These are phyloP conservation scores for Tigriopus japonicus DNA, from an alignment of 1,140 invertebrate genomes.

Conservation along the genomic window DNA sequence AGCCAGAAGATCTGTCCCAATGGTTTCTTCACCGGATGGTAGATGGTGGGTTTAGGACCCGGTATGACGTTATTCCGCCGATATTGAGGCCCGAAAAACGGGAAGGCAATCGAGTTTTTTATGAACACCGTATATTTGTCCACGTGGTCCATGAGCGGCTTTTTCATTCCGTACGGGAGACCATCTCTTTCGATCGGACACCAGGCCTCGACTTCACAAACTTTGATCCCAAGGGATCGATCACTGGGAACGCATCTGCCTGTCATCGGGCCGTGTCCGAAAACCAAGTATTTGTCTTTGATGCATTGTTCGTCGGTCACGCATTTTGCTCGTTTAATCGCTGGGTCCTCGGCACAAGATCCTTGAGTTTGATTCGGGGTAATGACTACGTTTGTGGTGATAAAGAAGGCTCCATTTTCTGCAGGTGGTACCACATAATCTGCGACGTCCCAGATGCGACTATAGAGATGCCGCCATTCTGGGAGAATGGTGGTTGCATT, in stretches of 20 bases:
- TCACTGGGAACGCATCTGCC: slow-evolving; percentile 25
- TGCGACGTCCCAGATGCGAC: slow-evolving; percentile 31
- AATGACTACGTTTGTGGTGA: slow-evolving; percentile 34
- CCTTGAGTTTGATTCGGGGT: slow-evolving; percentile 29
- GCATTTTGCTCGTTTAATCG: slow-evolving; percentile 17
- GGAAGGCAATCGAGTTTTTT: slow-evolving; percentile 35
- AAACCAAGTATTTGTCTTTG: not conserved
- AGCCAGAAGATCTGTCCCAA: slow-evolving; percentile 32
- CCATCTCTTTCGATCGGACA: slow-evolving; percentile 29
- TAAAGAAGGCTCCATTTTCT: slow-evolving; percentile 35
- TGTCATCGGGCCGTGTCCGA: slow-evolving; percentile 27
- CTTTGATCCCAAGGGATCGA: slow-evolving; percentile 15
- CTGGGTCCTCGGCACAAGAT: slow-evolving; percentile 14
- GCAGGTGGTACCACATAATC: slow-evolving; percentile 35
- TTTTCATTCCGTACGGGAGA: slow-evolving; percentile 19
- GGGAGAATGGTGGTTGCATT: not conserved
- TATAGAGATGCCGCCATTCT: not conserved
- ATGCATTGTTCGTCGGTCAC: not conserved
- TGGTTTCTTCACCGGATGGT: slow-evolving; percentile 20
- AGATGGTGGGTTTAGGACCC: slow-evolving; percentile 27
- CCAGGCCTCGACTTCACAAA: slow-evolving; percentile 32
- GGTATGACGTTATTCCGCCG: slow-evolving; percentile 27
- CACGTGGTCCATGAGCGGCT: slow-evolving; percentile 25
- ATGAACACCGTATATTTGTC: slow-evolving; percentile 34
- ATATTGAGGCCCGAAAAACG: slow-evolving; percentile 19